Evolutionary conservation across 2,888 invertebrate genomes (phyloP), one percentile per base, ranked within the genome.

Genomic region (Caenorhabditis doughertyi): DNA sequence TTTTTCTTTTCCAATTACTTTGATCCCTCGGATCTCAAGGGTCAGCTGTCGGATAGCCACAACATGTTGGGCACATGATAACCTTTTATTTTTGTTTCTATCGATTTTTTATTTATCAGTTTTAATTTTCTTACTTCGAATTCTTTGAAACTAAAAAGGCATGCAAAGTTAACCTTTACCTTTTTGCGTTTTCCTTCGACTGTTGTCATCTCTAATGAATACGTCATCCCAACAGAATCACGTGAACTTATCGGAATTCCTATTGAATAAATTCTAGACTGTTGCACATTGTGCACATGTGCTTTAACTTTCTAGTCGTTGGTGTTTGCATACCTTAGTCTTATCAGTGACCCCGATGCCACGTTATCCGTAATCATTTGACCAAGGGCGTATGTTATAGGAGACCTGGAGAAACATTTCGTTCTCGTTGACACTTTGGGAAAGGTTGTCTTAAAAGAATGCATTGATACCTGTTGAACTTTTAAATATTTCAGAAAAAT

Each of bases 271-370:
- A 49, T 49, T 49, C 51, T 25, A 51, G 27, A 56, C 51, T 70
- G 25, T 27, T 68, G 42, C 53, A 68, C 53, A 53, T 53, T 68
- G 68, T 55, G 68, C 70, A 68, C 68, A 56, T 56, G 68, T 67
- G 49, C 60, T 18, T 65, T 3, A 55, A 35, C 39, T 29, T 35
- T 65, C 65, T 53, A 67, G 67, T 67, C 51, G 9, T 47, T 47
- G 21, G 35, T 51, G 65, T 65, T 51, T 35, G 53, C 67, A 53
- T 42, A n/a, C 42, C 53, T 32, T 68, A 35, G 5, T 27, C 71
- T 72, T 72, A 72, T 72, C 72, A 72, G 72, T 72, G 72, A 72
- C 72, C 62, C 27, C 71, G 21, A 27, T 51, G n/a, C 72, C 72
- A 72, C 72, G 62, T 72, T 62, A 35, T 60, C 62, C 42, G 7